Evolutionary conservation across 53 echinoderm and acorn worm genomes (phyloP).

Genomic region (Glandiceps talaboti): DNA sequence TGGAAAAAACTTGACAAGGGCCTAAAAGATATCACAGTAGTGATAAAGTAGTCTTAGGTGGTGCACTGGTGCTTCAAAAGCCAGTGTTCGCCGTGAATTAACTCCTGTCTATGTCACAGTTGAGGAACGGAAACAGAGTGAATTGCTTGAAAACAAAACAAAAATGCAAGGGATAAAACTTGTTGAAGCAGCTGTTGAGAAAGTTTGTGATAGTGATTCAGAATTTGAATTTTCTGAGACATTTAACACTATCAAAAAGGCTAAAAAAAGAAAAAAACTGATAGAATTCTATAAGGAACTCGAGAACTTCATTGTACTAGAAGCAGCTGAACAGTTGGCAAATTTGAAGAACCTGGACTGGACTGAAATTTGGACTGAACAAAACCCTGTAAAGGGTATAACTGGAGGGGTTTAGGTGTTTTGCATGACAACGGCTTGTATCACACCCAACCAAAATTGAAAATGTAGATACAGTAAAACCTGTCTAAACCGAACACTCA

Average conservation of each 20-base stretch:
- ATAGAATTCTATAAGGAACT: neutral
- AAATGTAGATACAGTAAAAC: too few relatives aligned
- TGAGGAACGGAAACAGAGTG: neutral
- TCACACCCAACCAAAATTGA: too few relatives aligned
- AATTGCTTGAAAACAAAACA: neutral
- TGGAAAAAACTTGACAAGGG: neutral
- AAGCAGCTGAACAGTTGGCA: too few relatives aligned
- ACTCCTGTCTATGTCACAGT: neutral
- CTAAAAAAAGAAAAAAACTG: neutral
- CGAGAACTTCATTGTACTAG: too few relatives aligned
- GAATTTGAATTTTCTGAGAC: neutral
- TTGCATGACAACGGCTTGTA: too few relatives aligned
- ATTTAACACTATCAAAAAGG: too few relatives aligned
- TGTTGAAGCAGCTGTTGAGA: neutral
- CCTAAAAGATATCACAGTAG: neutral
- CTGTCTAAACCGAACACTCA: too few relatives aligned
- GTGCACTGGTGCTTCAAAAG: neutral
- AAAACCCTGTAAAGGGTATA: too few relatives aligned
- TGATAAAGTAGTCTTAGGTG: neutral
- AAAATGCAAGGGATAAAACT: neutral
- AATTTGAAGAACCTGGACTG: neutral
- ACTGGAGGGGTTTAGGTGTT: too few relatives aligned
- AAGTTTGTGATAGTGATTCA: neutral
- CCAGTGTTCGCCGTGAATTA: neutral
- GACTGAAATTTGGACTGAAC: neutral